Evolutionary conservation across 2,888 invertebrate species (phyloP).

Genomic region (Erebia ligea): DNA sequence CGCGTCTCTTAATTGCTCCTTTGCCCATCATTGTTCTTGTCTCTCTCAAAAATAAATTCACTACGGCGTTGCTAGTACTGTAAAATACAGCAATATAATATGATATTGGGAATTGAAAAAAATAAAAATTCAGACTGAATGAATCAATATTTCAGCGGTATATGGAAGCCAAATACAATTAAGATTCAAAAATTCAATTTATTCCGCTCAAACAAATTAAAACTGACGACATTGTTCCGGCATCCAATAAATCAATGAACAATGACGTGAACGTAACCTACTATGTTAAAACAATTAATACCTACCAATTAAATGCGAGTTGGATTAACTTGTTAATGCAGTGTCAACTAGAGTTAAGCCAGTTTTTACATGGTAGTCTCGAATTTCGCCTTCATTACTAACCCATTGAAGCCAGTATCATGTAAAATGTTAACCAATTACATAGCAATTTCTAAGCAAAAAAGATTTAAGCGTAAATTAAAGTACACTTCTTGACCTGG

Average conservation of each 20-base stretch:
- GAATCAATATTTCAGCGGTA: slow-evolving; percentile 17
- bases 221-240: slow-evolving; percentile 32
- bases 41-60: too few relatives aligned
- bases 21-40: too few relatives aligned
- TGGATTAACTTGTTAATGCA: background rate
- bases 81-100: too few relatives aligned
- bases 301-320: background rate
- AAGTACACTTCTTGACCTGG: too few relatives aligned
- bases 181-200: slow-evolving; percentile 38
- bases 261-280: slow-evolving; percentile 13
- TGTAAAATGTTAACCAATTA: too few relatives aligned
- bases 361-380: background rate
- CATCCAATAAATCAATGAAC: slow-evolving; percentile 36
- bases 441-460: too few relatives aligned
- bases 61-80: too few relatives aligned
- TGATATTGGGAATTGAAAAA: background rate
- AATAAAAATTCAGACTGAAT: background rate
- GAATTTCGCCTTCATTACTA: too few relatives aligned
- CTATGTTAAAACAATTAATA: slow-evolving; percentile 3
- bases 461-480: too few relatives aligned
- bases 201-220: slow-evolving; percentile 38
- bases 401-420: too few relatives aligned
- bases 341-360: background rate
- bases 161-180: slow-evolving; percentile 32
- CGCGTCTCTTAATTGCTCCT: too few relatives aligned